phyloP scores from a whole-genome alignment of 1,140 invertebrate genomes.

The Drosophila burlai region DNA sequence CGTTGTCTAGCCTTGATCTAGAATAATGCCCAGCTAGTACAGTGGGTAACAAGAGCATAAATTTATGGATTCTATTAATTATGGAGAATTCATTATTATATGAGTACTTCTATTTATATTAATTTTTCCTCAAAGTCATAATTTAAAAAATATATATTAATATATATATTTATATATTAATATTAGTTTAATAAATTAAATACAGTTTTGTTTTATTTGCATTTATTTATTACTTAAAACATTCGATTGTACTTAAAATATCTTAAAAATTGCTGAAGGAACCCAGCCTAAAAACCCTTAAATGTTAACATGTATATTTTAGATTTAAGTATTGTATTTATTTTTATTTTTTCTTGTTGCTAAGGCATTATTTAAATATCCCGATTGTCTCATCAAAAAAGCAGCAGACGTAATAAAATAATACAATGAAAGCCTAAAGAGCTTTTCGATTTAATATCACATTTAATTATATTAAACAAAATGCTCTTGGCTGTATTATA shows the following conservation, averaged over 20 bases:
- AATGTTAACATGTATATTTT: not conserved
- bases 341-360: not conserved
- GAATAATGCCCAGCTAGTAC: constrained; percentile 3
- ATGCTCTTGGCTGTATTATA: constrained; percentile 8
- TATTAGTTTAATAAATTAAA: not conserved
- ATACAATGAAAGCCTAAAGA: constrained; percentile 15
- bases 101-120: not conserved
- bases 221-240: not conserved
- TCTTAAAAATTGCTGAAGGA: not conserved
- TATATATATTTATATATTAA: no score
- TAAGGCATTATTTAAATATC: constrained; percentile 1
- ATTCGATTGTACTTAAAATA: not conserved
- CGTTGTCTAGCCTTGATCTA: constrained; percentile 18
- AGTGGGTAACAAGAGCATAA: constrained; percentile 14
- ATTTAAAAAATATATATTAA: no score
- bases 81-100: not conserved
- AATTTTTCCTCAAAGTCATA: not conserved
- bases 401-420: constrained; percentile 21
- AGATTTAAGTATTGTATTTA: not conserved
- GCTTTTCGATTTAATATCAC: constrained; percentile 19
- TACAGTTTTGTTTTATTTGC: not conserved
- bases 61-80: not conserved
- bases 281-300: not conserved
- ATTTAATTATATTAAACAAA: constrained; percentile 42
- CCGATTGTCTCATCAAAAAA: constrained; percentile 10